Evolutionary conservation across 2,888 invertebrate genomes (phyloP).

Genomic region (Philopedon plagiatum): DNA sequence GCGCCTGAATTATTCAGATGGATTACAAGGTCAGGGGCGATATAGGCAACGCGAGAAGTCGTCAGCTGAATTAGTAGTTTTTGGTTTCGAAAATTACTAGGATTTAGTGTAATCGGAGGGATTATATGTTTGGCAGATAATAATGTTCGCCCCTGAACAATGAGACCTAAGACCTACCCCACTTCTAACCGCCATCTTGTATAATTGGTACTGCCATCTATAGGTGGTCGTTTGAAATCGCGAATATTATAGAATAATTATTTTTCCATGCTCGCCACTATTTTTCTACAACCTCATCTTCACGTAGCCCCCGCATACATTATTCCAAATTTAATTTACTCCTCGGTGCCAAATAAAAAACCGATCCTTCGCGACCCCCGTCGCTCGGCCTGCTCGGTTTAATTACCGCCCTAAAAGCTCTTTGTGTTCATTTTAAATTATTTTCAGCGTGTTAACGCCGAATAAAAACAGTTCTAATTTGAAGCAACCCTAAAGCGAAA

Average conservation of each 20-base stretch:
- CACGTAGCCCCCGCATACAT: not conserved
- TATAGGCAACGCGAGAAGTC: not conserved
- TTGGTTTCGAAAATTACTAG: too few species aligned
- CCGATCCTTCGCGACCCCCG: not conserved
- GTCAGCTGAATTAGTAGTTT: not conserved
- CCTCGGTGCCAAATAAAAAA: not conserved
- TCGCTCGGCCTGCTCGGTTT: not conserved
- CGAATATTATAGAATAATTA: too few species aligned
- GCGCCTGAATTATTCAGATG: slow-evolving; percentile 10
- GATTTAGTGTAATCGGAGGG: too few species aligned
- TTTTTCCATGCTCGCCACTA: too few species aligned
- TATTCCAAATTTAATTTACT: slow-evolving; percentile 9
- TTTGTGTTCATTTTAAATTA: slow-evolving; percentile 22
- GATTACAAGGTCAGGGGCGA: not conserved
- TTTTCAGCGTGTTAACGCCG: slow-evolving; percentile 20
- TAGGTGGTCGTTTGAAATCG: too few species aligned
- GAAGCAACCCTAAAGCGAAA: slow-evolving; percentile 4
- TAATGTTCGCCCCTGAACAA: too few species aligned
- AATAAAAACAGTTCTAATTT: slow-evolving; percentile 22
- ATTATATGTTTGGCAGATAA: too few species aligned
- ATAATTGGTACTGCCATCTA: too few species aligned
- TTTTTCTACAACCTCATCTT: too few species aligned
- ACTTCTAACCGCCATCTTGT: too few species aligned
- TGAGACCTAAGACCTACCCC: too few species aligned
- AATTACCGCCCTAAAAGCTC: slow-evolving; percentile 8